Percentiles rank a stretch among this genome's conserved stretches.
Conservation (phyloP, 2,113 vertebrate genomes). For the Drymodes brunneopygia region DNA sequence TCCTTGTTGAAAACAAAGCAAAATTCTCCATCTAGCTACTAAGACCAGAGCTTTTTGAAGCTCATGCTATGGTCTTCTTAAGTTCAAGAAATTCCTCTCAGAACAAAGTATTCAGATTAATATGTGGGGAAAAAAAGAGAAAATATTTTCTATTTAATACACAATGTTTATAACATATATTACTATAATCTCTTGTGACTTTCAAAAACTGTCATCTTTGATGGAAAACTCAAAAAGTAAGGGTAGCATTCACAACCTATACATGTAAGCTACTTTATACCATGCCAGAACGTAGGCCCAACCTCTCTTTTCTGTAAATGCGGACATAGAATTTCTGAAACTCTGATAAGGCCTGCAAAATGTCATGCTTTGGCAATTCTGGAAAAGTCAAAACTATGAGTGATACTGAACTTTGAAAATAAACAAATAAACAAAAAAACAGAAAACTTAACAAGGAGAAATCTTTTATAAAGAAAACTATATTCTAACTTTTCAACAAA, state of each 20-base stretch:
- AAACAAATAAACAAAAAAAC: background rate
- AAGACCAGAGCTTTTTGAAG: background rate
- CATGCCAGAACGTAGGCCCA: background rate
- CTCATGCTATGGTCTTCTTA: background rate
- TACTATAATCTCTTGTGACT: background rate
- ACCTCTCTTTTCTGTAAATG: background rate
- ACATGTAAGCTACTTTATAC: background rate
- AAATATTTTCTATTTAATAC: background rate
- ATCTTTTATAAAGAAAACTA: background rate
- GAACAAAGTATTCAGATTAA: background rate
- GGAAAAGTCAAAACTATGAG: background rate
- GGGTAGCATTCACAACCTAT: rapidly evolving
- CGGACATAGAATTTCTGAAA: background rate
- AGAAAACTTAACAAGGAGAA: background rate
- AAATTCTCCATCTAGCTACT: background rate
- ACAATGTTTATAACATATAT: background rate
- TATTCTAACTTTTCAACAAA: background rate
- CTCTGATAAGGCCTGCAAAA: background rate
- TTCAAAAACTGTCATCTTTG: background rate
- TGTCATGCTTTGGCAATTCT: background rate
- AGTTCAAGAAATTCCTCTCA: background rate
- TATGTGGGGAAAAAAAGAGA: background rate
- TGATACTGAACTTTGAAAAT: background rate
- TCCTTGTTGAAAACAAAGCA: background rate
- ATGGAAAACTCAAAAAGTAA: background rate